Percentiles rank a stretch among this genome's conserved stretches.
These are phyloP conservation scores for Miopithecus talapoin DNA, from an alignment of 2,797 vertebrate genomes.

Conservation along the genomic window DNA sequence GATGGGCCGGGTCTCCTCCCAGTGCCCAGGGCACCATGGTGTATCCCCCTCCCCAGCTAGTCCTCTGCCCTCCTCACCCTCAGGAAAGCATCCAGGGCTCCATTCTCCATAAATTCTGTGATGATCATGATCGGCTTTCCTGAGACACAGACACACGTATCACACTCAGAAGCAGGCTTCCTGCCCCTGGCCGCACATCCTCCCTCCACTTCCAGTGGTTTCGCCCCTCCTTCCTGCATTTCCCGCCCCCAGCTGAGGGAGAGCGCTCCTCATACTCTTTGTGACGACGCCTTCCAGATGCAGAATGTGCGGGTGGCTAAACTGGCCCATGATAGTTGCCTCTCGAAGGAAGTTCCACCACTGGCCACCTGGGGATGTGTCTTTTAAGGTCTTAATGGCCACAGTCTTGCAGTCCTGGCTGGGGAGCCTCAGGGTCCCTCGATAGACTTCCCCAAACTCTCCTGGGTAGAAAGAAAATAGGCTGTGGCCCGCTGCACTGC, in stretches of 20 bases:
- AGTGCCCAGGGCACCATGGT: not conserved
- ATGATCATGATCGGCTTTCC: slow-evolving; percentile 89
- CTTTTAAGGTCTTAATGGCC: slow-evolving; percentile 87
- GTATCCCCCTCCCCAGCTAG: not conserved
- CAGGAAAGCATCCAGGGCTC: slow-evolving; percentile 87
- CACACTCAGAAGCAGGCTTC: not conserved
- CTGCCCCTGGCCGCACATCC: not conserved
- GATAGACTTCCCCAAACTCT: slow-evolving; percentile 87
- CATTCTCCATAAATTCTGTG: slow-evolving; percentile 89
- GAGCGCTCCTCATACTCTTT: slow-evolving; percentile 80
- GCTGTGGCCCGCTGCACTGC: not conserved
- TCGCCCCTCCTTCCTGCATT: not conserved
- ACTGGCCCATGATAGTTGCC: slow-evolving; percentile 96
- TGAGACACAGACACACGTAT: slow-evolving; percentile 40
- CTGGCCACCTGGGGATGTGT: slow-evolving; percentile 86
- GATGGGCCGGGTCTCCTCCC: not conserved
- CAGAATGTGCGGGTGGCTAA: slow-evolving; percentile 92
- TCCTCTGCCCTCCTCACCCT: slow-evolving; percentile 79
- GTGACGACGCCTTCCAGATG: slow-evolving; percentile 86
- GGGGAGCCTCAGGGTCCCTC: slow-evolving; percentile 81
- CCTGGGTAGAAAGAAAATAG: slow-evolving; percentile 77
- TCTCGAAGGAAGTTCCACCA: slow-evolving; percentile 96
- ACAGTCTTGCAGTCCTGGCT: slow-evolving; percentile 82
- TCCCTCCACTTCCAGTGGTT: not conserved
- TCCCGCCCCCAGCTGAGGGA: not conserved